Evolutionary conservation across 2,888 invertebrate species (phyloP), one percentile per base, ranked within the genome.

Genomic region (Acholoe squamosa): DNA sequence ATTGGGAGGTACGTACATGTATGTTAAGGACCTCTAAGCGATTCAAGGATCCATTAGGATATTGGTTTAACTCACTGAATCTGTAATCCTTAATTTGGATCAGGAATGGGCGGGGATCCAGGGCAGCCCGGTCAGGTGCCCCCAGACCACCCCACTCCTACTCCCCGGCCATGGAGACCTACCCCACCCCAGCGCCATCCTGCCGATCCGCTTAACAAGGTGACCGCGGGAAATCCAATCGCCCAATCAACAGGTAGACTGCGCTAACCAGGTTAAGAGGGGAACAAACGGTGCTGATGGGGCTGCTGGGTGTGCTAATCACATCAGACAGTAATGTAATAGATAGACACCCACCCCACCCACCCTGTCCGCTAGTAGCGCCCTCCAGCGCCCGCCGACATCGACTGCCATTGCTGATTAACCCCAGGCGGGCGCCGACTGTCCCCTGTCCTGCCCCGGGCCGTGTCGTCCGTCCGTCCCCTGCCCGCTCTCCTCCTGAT

Each of bases 311-410:
- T 12, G 33, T 22, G 80, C 80, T 80, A 80, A 80, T 34, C n/a
- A 16, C 34, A 80, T 80, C 80, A 80, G 80, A 80, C 80, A 80
- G 80, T 80, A 80, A 80, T 80, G 80, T 80, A 80, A 80, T 80
- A 80, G 80, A 80, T 80, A 80, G 80, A 80, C 19, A 22, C 80
- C 80, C 10, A 16, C 76, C 31, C 28, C 76, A 19, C 28, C 31
- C 25, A 25, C 76, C 76, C 80, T 0, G 80, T 43, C 43, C 25
- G 43, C 34, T 43, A 34, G 16, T 28, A 14, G 76, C 80, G 80
- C 80, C 33, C 34, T 16, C 33, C 76, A 14, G 28, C 76, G 76
- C 80, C 33, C 80, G 43, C 43, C 43, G 43, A 34, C 80, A 33
- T 80, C 80, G 80, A 34, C 80, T 80, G 80, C 80, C 80, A 80